Percentiles rank a stretch among this genome's conserved stretches.
These are phyloP conservation scores for Scolopax mira DNA, from an alignment of 2,113 vertebrate species.

Conservation along the genomic window DNA sequence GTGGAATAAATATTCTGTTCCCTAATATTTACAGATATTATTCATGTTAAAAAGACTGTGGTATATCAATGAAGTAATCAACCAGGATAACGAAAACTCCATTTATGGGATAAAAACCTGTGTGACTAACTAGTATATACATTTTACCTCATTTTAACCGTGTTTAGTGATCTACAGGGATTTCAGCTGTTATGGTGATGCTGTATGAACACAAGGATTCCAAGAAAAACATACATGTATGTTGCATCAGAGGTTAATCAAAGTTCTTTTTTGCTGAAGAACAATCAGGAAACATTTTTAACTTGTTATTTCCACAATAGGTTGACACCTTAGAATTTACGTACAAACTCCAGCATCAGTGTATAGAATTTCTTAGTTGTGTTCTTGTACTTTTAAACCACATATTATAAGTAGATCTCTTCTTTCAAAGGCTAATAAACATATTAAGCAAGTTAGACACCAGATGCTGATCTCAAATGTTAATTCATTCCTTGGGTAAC, in stretches of 20 bases:
- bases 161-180: neutral
- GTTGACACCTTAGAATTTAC: neutral
- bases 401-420: neutral
- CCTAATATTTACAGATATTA: neutral
- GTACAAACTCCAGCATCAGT: neutral
- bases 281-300: neutral
- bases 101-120: neutral
- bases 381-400: neutral
- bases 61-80: neutral
- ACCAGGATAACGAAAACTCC: neutral
- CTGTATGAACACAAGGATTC: neutral
- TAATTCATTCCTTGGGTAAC: neutral
- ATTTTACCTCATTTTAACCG: neutral
- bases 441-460: neutral
- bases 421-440: neutral
- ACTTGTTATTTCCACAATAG: neutral
- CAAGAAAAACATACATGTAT: neutral
- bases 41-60: neutral
- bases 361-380: neutral
- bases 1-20: neutral
- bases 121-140: neutral
- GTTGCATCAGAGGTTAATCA: neutral
- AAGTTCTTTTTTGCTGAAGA: neutral
- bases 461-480: neutral
- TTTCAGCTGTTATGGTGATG: neutral